These are phyloP conservation scores for Spodoptera frugiperda DNA, from an alignment of 1,140 invertebrate genomes.

Conservation along the genomic window DNA sequence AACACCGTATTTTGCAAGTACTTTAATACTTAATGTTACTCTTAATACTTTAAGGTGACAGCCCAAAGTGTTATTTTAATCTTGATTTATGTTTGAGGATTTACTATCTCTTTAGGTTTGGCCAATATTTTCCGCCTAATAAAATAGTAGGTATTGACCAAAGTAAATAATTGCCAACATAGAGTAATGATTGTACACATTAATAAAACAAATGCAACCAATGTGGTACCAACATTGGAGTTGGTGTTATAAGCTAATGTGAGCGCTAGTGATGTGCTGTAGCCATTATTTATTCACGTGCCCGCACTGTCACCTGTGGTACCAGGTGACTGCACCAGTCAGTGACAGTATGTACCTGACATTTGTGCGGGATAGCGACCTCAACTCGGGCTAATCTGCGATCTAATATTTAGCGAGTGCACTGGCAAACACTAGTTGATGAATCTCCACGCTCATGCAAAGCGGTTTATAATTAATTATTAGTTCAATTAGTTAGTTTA, in stretches of 20 bases:
- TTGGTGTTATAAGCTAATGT: too few species aligned
- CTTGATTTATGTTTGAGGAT: conserved; percentile 11
- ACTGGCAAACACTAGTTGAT: conserved; percentile 7
- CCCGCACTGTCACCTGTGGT: neutral
- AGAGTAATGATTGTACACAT: too few species aligned
- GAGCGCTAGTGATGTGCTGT: too few species aligned
- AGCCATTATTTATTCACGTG: neutral
- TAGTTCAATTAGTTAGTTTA: too few species aligned
- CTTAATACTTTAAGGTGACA: conserved; percentile 27
- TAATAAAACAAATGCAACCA: too few species aligned
- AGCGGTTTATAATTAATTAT: neutral
- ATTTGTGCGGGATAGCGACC: neutral
- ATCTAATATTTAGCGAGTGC: conserved; percentile 14
- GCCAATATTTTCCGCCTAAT: too few species aligned
- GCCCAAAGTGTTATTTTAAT: conserved; percentile 20
- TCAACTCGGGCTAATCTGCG: conserved; percentile 10
- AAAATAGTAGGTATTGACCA: too few species aligned
- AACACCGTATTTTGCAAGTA: conserved; percentile 28
- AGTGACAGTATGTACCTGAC: neutral
- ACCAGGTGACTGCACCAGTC: neutral
- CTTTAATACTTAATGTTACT: conserved; percentile 19
- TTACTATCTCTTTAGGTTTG: neutral
- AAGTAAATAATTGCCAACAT: too few species aligned
- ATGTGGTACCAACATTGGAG: too few species aligned
- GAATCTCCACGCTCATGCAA: neutral